Evolutionary conservation across 2,888 invertebrate genomes (phyloP).

Genomic region (Napeogenes inachia): DNA sequence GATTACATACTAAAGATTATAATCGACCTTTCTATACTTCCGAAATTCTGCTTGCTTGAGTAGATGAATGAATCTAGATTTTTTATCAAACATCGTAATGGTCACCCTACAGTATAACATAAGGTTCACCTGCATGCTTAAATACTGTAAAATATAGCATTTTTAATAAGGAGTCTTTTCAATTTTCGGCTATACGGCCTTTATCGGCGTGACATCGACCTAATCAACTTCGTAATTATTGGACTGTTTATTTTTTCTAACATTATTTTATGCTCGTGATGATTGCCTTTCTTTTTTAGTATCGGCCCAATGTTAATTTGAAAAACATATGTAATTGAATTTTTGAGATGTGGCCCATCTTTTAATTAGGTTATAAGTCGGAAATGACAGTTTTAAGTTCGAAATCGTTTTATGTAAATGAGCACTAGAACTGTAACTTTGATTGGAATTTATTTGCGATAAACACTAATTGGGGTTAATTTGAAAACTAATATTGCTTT

Average conservation of each 20-base stretch:
- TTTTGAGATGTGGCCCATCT: slow-evolving; percentile 39
- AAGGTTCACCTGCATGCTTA: slow-evolving; percentile 70
- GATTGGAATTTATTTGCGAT: slow-evolving; percentile 30
- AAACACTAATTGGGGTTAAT: slow-evolving; percentile 16
- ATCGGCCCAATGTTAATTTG: slow-evolving; percentile 16
- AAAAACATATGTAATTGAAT: slow-evolving; percentile 39
- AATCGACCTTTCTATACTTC: no score
- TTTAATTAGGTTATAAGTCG: slow-evolving; percentile 28
- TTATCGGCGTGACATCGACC: slow-evolving; percentile 76
- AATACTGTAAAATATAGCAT: slow-evolving; percentile 74
- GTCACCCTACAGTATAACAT: slow-evolving; percentile 52
- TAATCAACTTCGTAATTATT: slow-evolving; percentile 67
- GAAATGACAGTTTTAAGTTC: slow-evolving; percentile 22
- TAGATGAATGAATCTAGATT: no score
- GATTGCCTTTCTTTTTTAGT: slow-evolving; percentile 68
- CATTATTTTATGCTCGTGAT: slow-evolving; percentile 52
- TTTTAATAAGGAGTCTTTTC: slow-evolving; percentile 75
- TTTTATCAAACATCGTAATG: slow-evolving; percentile 31
- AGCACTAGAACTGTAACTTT: slow-evolving; percentile 15
- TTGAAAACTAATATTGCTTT: slow-evolving; percentile 8
- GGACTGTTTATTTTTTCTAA: slow-evolving; percentile 41
- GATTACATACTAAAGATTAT: no score
- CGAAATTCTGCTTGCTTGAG: no score
- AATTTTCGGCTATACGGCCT: slow-evolving; percentile 72
- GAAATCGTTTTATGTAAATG: slow-evolving; percentile 25